Base-by-base conservation (phyloP, 2,797 vertebrate species). In the Linurgus olivaceus region DNA sequence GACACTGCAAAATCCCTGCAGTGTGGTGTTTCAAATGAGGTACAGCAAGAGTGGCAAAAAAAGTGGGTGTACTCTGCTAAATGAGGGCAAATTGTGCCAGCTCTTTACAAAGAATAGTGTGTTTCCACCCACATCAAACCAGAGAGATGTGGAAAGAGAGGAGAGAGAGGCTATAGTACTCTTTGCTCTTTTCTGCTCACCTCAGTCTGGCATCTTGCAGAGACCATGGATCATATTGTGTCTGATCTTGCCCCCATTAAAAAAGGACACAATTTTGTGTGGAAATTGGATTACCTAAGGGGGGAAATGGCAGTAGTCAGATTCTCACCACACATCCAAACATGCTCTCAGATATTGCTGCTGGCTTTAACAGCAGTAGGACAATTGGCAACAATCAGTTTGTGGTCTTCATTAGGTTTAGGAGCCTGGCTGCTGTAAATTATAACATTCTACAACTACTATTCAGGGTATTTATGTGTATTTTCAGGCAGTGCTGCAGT, bases 11-110 rank as follows among this genome's bases (percentile, higher is more conserved):
- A 95, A 93, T 73, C 73, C 51, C 51, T 55, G 40, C 2, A 7
- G 40, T 3, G 2, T 63, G 57, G 28, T 61, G 25, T 94, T 91
- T 77, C 28, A 87, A 93, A 94, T 37, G 52, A 86, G 48, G 58
- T 86, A n/a, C 79, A 66, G 37, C 66, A 88, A 83, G 35, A 84
- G 29, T 26, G 23, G 47, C 26, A 51, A 80, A 88, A 65, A 67
- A 90, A 90, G 55, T 28, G 66, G 62, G 26, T 55, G 59, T 55
- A 40, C 33, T 81, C 62, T 4, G 11, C 93, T 93, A 95, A 95
- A 95, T 66, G 86, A 95, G 83, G 66, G 88, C 31, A 68, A 45
- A 54, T 86, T 35, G 73, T 91, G 76, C 88, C 90, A 88, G 76
- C 48, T 75, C 44, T 58, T 93, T 16, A 62, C 85, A 91, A 91